A percentile compares a stretch with the other conserved stretches of the same genome.
Evolutionary conservation across 2,888 invertebrate genomes (phyloP).

Genomic region (Hyppa rectilinea): DNA sequence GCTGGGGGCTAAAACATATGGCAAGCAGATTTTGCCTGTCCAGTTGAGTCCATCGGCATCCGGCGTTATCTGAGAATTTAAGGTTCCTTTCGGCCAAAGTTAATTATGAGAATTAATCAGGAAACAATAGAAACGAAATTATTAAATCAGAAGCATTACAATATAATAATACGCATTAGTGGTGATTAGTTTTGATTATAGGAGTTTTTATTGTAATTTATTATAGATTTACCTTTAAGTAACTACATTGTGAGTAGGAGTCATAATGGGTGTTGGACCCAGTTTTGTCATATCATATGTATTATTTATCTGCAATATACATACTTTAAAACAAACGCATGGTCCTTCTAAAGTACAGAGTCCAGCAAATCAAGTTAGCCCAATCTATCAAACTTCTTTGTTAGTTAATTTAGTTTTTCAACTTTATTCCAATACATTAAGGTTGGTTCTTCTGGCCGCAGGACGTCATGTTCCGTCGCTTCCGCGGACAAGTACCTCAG

Average conservation of each 20-base stretch:
- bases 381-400: too few species aligned
- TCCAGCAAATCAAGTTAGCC: too few species aligned
- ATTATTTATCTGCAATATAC: too few species aligned
- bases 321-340: too few species aligned
- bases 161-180: background rate
- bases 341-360: too few species aligned
- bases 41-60: constrained; percentile 30
- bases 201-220: constrained; percentile 10
- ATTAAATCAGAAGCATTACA: background rate
- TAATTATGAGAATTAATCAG: background rate
- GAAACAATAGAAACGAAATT: constrained; percentile 5
- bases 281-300: background rate
- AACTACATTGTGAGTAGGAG: background rate
- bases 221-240: constrained; percentile 12
- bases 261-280: background rate
- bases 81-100: constrained; percentile 8
- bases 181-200: constrained; percentile 13
- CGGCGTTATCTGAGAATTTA: constrained; percentile 30
- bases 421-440: too few species aligned
- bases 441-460: too few species aligned
- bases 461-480: too few species aligned
- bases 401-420: too few species aligned
- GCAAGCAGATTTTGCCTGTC: constrained; percentile 56
- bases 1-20: constrained; percentile 72
- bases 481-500: too few species aligned